A percentile compares a stretch with the other conserved stretches of the same genome.
Evolutionary conservation across 92 coral and sea anemone genomes (phyloP).

Genomic region (Diadumene lineata): DNA sequence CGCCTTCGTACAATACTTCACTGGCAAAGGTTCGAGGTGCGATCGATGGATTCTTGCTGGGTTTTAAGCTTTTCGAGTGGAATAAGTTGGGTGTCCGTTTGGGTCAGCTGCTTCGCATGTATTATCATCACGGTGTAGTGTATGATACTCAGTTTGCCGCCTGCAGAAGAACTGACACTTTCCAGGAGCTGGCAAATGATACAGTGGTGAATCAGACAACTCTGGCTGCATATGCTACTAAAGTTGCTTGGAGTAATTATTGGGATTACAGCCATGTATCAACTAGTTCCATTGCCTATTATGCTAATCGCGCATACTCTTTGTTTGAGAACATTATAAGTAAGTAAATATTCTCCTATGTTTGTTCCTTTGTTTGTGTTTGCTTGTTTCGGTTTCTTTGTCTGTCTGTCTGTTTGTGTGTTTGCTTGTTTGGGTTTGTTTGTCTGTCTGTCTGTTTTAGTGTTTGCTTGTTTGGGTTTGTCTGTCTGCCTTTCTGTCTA

Average conservation of each 20-base stretch:
- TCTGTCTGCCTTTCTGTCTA: too few species aligned
- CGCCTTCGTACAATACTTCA: conserved; percentile 42
- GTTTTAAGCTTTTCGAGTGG: conserved; percentile 44
- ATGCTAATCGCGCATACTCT: conserved; percentile 7
- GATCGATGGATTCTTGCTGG: conserved; percentile 70
- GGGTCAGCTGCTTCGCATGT: conserved; percentile 76
- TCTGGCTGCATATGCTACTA: conserved; percentile 23
- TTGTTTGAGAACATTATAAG: conserved; percentile 9
- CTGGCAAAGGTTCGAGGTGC: conserved; percentile 66
- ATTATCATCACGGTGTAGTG: conserved; percentile 61
- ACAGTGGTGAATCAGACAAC: background rate
- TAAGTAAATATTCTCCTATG: background rate
- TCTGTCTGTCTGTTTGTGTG: too few species aligned
- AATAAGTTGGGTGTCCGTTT: conserved; percentile 58
- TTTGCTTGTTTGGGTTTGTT: too few species aligned
- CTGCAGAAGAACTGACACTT: conserved; percentile 11
- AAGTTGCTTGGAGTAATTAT: conserved; percentile 5
- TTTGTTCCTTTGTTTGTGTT: too few species aligned
- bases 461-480: too few species aligned
- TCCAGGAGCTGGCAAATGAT: background rate
- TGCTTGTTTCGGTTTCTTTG: too few species aligned
- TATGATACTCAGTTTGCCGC: conserved; percentile 50
- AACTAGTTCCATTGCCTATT: background rate
- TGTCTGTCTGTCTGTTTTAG: too few species aligned
- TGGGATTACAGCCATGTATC: conserved; percentile 13